These are phyloP conservation scores for Gymnocypris eckloni DNA, from an alignment of 2,797 vertebrate species.

Conservation along the genomic window DNA sequence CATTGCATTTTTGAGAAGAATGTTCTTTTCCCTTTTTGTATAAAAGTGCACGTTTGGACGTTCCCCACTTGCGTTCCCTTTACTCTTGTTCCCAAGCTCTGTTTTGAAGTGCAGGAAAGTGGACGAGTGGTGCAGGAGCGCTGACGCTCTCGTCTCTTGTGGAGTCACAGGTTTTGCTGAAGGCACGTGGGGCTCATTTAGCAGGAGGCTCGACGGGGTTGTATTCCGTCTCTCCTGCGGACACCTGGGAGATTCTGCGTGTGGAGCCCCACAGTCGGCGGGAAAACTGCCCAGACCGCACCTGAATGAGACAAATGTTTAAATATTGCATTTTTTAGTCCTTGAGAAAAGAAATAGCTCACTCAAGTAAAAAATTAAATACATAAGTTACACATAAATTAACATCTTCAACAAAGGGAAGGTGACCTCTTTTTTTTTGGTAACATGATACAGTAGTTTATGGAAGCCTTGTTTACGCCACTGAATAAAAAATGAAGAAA, in stretches of 20 bases:
- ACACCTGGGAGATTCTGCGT: slow-evolving; percentile 91
- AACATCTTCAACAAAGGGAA: background rate
- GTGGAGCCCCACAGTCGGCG: slow-evolving; percentile 90
- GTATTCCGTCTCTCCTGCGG: slow-evolving; percentile 92
- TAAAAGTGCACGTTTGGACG: slow-evolving; percentile 72
- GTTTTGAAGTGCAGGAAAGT: slow-evolving; percentile 27
- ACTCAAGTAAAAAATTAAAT: background rate
- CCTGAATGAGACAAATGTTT: slow-evolving; percentile 72
- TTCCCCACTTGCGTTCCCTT: slow-evolving; percentile 12
- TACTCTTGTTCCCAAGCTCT: slow-evolving; percentile 14
- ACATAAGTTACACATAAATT: background rate
- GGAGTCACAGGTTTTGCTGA: slow-evolving; percentile 17
- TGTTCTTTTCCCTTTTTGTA: slow-evolving; percentile 53
- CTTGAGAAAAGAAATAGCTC: background rate
- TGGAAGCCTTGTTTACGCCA: background rate
- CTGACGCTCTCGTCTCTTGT: slow-evolving; percentile 44
- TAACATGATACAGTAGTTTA: background rate
- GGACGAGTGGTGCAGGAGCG: slow-evolving; percentile 3
- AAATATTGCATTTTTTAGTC: background rate
- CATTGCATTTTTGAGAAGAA: slow-evolving; percentile 55
- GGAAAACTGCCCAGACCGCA: slow-evolving; percentile 87
- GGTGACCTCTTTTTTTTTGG: background rate
- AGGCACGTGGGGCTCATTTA: slow-evolving; percentile 68
- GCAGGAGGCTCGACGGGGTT: slow-evolving; percentile 76
- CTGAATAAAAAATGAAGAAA: too few species aligned